A percentile compares a stretch with the other conserved stretches of the same genome.
phyloP scores from a whole-genome alignment of 2,888 invertebrate genomes.

The Caenorhabditis macrosperma region DNA sequence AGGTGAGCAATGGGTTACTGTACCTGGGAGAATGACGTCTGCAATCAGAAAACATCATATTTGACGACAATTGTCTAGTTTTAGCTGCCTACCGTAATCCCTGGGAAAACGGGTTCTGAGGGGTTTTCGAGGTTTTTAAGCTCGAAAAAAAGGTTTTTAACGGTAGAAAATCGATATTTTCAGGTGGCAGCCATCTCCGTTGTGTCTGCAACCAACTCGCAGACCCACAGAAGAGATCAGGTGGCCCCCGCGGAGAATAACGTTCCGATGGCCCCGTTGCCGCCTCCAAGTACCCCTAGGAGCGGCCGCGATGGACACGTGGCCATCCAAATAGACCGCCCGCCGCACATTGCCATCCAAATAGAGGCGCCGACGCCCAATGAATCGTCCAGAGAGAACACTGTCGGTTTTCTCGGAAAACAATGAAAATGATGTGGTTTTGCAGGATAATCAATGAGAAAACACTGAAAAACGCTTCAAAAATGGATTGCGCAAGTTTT shows the following conservation, averaged over 20 bases:
- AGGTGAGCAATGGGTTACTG: constrained; percentile 12
- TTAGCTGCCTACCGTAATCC: too few species aligned
- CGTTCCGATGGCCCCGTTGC: not conserved
- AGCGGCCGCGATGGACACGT: not conserved
- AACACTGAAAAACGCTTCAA: too few species aligned
- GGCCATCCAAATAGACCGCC: not conserved
- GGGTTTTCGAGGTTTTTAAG: too few species aligned
- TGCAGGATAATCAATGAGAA: too few species aligned
- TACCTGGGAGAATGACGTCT: not conserved
- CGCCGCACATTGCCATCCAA: not conserved
- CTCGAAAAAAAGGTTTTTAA: too few species aligned
- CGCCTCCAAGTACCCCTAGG: not conserved
- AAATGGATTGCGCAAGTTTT: too few species aligned
- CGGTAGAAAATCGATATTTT: too few species aligned
- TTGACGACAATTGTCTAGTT: not conserved
- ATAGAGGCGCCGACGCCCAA: constrained; percentile 31
- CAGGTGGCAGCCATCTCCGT: constrained; percentile 36
- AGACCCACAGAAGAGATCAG: constrained; percentile 17
- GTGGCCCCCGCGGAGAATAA: not conserved
- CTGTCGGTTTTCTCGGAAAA: too few species aligned
- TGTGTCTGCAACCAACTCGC: constrained; percentile 28
- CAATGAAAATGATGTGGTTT: too few species aligned
- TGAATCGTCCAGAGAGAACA: constrained; percentile 7
- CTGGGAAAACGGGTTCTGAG: too few species aligned
- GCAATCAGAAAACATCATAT: not conserved